Percentiles rank a stretch among this genome's conserved stretches.
phyloP scores from a whole-genome alignment of 2,113 vertebrate species.

The Petrocephalus zakoni region DNA sequence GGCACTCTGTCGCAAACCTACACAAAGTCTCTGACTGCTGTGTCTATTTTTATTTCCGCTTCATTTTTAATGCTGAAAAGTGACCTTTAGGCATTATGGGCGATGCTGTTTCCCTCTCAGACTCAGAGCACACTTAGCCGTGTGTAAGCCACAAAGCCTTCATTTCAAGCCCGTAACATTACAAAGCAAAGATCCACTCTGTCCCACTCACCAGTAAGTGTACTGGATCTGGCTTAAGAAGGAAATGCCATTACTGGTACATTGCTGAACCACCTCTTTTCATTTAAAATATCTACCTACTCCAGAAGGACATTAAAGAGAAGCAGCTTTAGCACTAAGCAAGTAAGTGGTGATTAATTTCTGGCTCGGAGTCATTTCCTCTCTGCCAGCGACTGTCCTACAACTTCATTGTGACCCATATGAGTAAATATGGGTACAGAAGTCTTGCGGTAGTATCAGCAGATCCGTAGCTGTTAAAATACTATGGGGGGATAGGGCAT shows the following conservation, averaged over 20 bases:
- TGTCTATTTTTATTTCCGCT: background rate
- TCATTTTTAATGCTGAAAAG: background rate
- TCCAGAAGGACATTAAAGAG: background rate
- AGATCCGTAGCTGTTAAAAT: background rate
- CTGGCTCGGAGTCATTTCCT: background rate
- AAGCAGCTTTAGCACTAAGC: background rate
- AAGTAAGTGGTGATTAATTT: background rate
- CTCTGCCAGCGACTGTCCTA: background rate
- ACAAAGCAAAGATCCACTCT: background rate
- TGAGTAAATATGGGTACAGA: background rate
- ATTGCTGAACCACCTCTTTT: background rate
- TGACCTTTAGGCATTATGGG: constrained; percentile 3
- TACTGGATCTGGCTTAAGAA: background rate
- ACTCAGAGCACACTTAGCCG: background rate
- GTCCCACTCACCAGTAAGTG: background rate
- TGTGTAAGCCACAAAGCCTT: background rate
- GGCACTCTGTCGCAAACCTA: background rate
- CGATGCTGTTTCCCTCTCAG: background rate
- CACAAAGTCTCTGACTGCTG: background rate
- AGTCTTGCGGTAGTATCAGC: background rate
- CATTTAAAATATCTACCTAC: background rate
- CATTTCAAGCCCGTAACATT: background rate
- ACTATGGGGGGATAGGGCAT: background rate
- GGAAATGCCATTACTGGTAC: background rate
- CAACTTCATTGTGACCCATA: background rate